Percentiles rank a stretch among this genome's conserved stretches.
Conservation (phyloP, 2,888 invertebrate species). For the Coenonympha arcania region DNA sequence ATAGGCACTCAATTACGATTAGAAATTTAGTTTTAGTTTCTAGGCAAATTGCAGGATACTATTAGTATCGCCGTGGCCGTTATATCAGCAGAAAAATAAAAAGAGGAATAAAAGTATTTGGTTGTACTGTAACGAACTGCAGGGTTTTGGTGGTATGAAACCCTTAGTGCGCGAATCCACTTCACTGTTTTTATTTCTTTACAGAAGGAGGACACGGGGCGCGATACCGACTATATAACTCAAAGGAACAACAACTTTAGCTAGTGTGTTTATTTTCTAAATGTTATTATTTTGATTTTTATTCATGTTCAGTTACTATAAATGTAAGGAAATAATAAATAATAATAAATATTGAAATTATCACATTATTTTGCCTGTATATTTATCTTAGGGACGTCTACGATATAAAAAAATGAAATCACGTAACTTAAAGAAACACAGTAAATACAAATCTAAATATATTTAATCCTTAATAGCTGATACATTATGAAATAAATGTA, state of each 20-base stretch:
- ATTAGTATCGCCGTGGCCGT: too few relatives aligned
- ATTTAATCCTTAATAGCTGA: slow-evolving; percentile 54
- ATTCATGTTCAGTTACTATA: slow-evolving; percentile 1
- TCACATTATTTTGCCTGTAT: too few relatives aligned
- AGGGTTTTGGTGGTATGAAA: too few relatives aligned
- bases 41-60: too few relatives aligned
- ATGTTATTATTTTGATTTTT: background rate
- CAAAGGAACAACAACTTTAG: slow-evolving; percentile 33
- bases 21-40: too few relatives aligned
- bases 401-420: background rate
- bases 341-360: too few relatives aligned
- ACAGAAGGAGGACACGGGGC: slow-evolving; percentile 39
- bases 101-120: too few relatives aligned
- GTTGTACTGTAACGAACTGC: too few relatives aligned
- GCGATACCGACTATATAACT: slow-evolving; percentile 28
- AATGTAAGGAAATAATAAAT: background rate
- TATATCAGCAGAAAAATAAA: too few relatives aligned
- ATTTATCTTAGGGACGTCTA: too few relatives aligned
- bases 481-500: slow-evolving; percentile 42
- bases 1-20: too few relatives aligned
- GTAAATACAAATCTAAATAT: slow-evolving; percentile 52
- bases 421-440: background rate
- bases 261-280: slow-evolving; percentile 5
- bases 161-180: too few relatives aligned
- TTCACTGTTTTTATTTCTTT: slow-evolving; percentile 29